phyloP scores from a whole-genome alignment of 92 coral and sea anemone species.

The Palythoa caribaeorum region DNA sequence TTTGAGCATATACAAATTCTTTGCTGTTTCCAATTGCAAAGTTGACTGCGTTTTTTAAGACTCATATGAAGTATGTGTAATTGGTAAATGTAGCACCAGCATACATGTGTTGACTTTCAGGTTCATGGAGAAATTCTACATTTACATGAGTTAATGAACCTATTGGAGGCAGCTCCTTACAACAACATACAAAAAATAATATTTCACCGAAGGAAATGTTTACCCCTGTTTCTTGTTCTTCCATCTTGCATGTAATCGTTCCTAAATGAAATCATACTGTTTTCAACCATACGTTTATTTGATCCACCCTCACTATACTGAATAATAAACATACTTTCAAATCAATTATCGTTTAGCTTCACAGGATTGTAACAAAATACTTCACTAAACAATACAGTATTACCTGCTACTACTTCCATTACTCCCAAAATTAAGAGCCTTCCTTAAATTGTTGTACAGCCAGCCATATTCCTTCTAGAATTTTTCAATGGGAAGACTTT shows the following conservation, averaged over 20 bases:
- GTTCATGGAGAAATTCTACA: constrained; percentile 53
- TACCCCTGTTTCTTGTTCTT: constrained; percentile 64
- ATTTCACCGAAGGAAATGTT: constrained; percentile 57
- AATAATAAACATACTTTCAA: constrained; percentile 51
- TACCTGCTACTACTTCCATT: constrained; percentile 50
- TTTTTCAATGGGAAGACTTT: constrained; percentile 63
- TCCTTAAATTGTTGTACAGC: constrained; percentile 65
- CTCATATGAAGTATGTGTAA: constrained; percentile 63
- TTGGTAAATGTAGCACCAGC: constrained; percentile 54
- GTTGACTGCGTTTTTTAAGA: constrained; percentile 60
- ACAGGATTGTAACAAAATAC: constrained; percentile 59
- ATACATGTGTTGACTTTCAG: constrained; percentile 59
- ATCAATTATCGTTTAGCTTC: constrained; percentile 45
- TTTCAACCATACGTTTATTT: constrained; percentile 64
- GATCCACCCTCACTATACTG: constrained; percentile 65
- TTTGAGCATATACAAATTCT: constrained; percentile 66
- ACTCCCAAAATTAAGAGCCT: constrained; percentile 67
- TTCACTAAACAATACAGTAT: constrained; percentile 61
- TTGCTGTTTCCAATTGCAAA: constrained; percentile 67
- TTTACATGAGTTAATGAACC: neutral
- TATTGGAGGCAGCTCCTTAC: neutral
- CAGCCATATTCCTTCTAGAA: constrained; percentile 65
- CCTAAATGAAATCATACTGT: constrained; percentile 55
- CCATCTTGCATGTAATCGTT: constrained; percentile 71
- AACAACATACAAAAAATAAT: constrained; percentile 66